Base-by-base conservation (phyloP, 2,888 invertebrate genomes). In the Cryptosula pallasiana region DNA sequence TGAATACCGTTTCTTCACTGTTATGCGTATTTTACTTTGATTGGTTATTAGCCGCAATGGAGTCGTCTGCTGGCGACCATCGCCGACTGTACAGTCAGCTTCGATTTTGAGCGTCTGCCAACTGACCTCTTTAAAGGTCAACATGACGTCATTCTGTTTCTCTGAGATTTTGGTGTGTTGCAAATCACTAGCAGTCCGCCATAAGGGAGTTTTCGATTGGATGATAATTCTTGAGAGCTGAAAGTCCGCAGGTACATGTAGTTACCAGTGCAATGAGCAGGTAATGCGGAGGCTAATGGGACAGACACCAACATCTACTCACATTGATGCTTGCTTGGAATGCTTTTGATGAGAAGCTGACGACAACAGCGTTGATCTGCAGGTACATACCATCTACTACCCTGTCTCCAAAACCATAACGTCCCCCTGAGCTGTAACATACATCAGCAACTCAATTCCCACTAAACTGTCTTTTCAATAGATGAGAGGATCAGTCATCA, bases 51-150 rank as follows among this genome's bases (percentile, higher is more conserved):
- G 88, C 75, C 97, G 88, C 69, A 99, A 87, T 0, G 99, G 98
- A 0, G 95, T 94, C 29, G 80, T 78, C 55, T 75, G 76, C 27
- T 71, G 20, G 45, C 45, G 73, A 27, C 76, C 76, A 58, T 78
- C 78, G 3, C 5, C 16, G 3, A 70, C 70, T 5, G 79, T 0
- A 94, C 97, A 35, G 92, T 94, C 92, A 16, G 97, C 97, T 86
- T 98, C 97, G 81, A 98, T 92, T 75, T 96, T 89, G 27, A 98
- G 90, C 71, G 94, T 94, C 86, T 98, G 96, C 98, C 99, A 99
- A 82, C 93, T 92, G 72, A 98, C 87, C 87, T 84, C 83, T 88
- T 99, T 99, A 86, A 98, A 99, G 82, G 98, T 92, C 76, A 99
- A 88, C 76, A 98, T 88, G 80, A 96, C 93, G 57, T 94, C 94